Evolutionary conservation across 2,113 vertebrate genomes (phyloP).

Genomic region (Nymphicus hollandicus): DNA sequence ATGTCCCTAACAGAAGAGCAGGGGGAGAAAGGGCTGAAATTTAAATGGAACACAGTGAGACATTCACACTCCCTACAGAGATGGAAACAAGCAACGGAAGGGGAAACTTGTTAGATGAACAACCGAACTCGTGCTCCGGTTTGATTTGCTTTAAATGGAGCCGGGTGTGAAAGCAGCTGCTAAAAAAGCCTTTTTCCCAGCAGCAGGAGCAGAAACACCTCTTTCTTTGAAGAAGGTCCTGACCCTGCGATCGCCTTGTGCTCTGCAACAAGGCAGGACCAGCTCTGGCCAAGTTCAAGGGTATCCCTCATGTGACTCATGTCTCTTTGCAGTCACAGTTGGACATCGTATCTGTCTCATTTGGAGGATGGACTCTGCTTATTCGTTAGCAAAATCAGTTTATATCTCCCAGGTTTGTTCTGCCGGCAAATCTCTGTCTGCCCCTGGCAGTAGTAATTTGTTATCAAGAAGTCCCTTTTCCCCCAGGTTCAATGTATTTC

Average conservation of each 20-base stretch:
- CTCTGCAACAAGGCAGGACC: neutral
- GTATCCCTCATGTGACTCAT: neutral
- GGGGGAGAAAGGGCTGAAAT: neutral
- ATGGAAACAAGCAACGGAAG: constrained; percentile 1
- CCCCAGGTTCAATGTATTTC: neutral
- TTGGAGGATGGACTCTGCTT: neutral
- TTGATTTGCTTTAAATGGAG: constrained; percentile 53
- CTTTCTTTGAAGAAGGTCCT: neutral
- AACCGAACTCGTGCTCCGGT: neutral
- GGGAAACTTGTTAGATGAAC: neutral
- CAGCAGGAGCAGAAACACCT: neutral
- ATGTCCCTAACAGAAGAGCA: neutral
- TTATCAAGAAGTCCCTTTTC: neutral
- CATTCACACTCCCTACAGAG: neutral
- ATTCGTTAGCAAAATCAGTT: neutral
- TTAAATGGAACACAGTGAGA: neutral
- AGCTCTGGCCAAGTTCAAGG: neutral
- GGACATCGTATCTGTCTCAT: neutral
- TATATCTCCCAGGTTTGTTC: neutral
- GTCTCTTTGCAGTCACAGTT: neutral
- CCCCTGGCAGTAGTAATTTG: neutral
- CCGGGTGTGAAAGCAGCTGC: constrained; percentile 42
- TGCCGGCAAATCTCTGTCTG: neutral
- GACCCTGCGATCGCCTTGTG: neutral
- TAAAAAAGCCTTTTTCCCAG: constrained; percentile 25